Base-by-base conservation (phyloP, 2,113 vertebrate species). In the Semnornis frantzii region DNA sequence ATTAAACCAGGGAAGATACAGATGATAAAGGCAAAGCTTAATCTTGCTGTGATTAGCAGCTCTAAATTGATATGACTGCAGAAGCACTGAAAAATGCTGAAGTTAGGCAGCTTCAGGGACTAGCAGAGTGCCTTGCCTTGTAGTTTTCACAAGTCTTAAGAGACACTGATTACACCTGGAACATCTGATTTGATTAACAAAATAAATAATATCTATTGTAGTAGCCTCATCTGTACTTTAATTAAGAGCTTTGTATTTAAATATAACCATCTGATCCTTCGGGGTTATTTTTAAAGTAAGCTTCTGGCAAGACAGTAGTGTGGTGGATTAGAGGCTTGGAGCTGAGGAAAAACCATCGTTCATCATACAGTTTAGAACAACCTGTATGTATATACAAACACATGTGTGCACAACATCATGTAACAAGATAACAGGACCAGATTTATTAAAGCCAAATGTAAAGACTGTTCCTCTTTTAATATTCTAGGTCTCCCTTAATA, bases 181-280 rank as follows among this genome's bases (percentile, higher is more conserved):
- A 91, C 55, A 52, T 57, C 72, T 83, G 62, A 93, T 91, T 85
- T 91, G 87, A 95, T 96, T 91, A 88, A 63, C 12, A 28, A 87
- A 95, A 92, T 48, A 52, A 90, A 88, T 87, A 50, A 80, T 52
- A 33, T 30, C 63, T 87, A 63, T 58, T 63, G 21, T 71, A 95
- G 69, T 96, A 96, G 94, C 82, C 87, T 93, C 68, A 81, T 94
- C 92, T 95, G 87, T 94, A 84, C 79, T 92, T 95, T 93, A 93
- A 96, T 97, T 97, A 97, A 93, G 89, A 89, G 93, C 87, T 95
- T 96, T 96, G 91, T 96, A 79, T 94, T 92, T 97, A 96, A 96
- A 96, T 94, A 96, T 86, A 96, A 46, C 85, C 73, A 58, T 74
- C 78, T 93, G 92, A 96, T 95, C 79, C 87, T 59, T 65, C 70